These are phyloP conservation scores for Diarsia mendica DNA, from an alignment of 2,888 invertebrate species.

Conservation along the genomic window DNA sequence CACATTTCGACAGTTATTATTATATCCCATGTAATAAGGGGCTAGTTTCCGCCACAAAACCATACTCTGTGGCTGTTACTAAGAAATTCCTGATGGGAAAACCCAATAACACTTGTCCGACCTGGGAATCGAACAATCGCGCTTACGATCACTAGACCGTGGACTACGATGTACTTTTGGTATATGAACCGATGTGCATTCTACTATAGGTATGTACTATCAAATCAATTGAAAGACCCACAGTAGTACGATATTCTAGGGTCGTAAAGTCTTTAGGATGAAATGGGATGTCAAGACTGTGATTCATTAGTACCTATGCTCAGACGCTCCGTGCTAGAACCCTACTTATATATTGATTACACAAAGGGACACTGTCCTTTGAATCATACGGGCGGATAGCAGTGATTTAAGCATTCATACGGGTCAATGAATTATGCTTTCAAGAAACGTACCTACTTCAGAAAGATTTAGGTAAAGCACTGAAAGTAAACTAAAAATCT, in stretches of 20 bases:
- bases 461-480: not conserved
- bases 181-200: not conserved
- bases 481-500: not conserved
- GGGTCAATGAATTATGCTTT: conserved; percentile 17
- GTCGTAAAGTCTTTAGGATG: too few relatives aligned
- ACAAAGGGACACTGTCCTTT: conserved; percentile 5
- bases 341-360: conserved; percentile 21
- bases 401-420: conserved; percentile 7
- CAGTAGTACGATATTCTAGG: not conserved
- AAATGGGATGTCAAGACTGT: too few relatives aligned
- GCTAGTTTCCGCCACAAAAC: too few relatives aligned
- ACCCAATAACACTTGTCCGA: too few relatives aligned
- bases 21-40: too few relatives aligned
- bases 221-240: not conserved
- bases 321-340: not conserved
- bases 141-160: not conserved
- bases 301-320: too few relatives aligned
- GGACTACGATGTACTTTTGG: not conserved
- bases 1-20: too few relatives aligned
- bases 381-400: conserved; percentile 4
- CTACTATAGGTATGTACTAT: not conserved
- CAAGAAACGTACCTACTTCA: not conserved
- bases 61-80: too few relatives aligned
- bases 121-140: too few relatives aligned
- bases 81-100: too few relatives aligned